Evolutionary conservation across 2,888 invertebrate species (phyloP).

Genomic region (Pollenia griseotomentosa): DNA sequence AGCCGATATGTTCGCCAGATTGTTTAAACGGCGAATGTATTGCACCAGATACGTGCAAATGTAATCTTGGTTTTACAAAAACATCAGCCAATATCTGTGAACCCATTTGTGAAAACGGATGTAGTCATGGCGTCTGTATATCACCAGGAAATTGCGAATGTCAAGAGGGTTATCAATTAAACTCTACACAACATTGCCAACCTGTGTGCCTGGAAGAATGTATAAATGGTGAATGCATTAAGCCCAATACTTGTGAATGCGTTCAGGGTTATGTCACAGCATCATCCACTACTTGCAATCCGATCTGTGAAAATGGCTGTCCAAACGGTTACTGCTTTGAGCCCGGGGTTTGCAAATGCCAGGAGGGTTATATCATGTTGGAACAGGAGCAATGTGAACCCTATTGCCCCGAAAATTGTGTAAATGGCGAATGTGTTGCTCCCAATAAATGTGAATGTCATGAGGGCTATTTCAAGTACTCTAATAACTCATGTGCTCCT

Average conservation of each 20-base stretch:
- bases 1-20: conserved; percentile 79
- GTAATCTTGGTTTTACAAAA: conserved; percentile 26
- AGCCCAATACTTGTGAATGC: conserved; percentile 79
- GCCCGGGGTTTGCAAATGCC: conserved; percentile 79
- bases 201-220: conserved; percentile 75
- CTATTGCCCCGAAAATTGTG: conserved; percentile 75
- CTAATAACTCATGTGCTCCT: conserved; percentile 3
- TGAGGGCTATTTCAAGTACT: background rate
- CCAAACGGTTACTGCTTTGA: conserved; percentile 78
- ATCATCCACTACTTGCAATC: conserved; percentile 59
- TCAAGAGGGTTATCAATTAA: conserved; percentile 63
- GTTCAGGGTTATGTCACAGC: conserved; percentile 52
- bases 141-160: conserved; percentile 85
- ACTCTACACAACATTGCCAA: conserved; percentile 62
- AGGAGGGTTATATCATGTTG: conserved; percentile 77
- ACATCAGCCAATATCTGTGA: conserved; percentile 54
- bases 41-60: conserved; percentile 78
- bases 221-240: conserved; percentile 77
- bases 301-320: conserved; percentile 74
- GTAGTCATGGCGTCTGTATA: conserved; percentile 88
- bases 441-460: conserved; percentile 78
- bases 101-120: conserved; percentile 84
- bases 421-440: conserved; percentile 79
- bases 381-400: conserved; percentile 49
- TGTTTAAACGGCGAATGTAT: conserved; percentile 80